Base-by-base conservation (phyloP, 2,888 invertebrate species). In the Luperina testacea region DNA sequence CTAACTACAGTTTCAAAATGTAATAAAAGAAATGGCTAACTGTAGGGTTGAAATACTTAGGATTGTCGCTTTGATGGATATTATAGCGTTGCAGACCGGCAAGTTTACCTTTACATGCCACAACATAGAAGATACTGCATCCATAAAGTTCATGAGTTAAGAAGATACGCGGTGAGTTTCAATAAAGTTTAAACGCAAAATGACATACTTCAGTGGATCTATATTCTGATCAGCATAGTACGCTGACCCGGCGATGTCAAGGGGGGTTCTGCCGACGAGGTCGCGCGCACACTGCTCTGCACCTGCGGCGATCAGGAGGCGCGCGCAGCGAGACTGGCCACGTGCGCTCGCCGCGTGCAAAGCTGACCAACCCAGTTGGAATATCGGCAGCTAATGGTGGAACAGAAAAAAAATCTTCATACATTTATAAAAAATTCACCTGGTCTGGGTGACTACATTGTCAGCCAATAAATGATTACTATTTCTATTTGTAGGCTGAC, bases 311-410 rank as follows among this genome's bases (percentile, higher is more conserved):
- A 91, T 72, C 0, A 91, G 85, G 15, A 90, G 72, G 8, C 88
- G 83, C 8, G 88, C 86, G 61, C 91, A 88, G 11, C 83, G 78
- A 1, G 90, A 87, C 53, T 96, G 94, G 0, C 96, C 96, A 70
- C 96, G 94, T 20, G 95, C 94, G 48, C 97, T 95, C 0, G 97
- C 97, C 2, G 97, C 94, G 88, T 97, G 97, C 5, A 97, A 93
- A 0, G 97, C 95, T 0, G 97, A 97, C 93, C 97, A 97, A 3
- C 97, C 97, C 17, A 92, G 88, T 87, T 94, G 92, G 45, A 96
- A 89, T 11, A 91, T 88, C 3, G 96, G 95, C 24, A 96, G 75
- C 97, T 97, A 82, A 11, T 81, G 61, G 13, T 64, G 70, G 8
- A 81, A 45, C 9, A 67, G 24, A 57, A 63, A 63, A 15, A n/a